Percentiles rank a stretch among this genome's conserved stretches.
phyloP scores from a whole-genome alignment of 2,113 vertebrate genomes.

The Gavia stellata region DNA sequence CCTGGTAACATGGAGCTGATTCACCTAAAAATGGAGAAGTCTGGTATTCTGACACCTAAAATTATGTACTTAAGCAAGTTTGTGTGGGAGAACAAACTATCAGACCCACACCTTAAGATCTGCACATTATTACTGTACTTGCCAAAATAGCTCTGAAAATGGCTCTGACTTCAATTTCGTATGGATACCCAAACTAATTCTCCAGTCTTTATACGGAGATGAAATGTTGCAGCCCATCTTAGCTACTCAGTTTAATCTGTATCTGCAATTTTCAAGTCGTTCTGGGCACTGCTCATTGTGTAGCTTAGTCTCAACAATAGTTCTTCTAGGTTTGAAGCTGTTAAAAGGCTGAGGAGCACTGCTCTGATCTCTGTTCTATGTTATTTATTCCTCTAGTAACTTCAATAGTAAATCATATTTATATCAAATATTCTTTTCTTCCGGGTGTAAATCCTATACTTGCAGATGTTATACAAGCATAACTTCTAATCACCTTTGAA shows the following conservation, averaged over 20 bases:
- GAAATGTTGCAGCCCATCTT: background rate
- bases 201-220: background rate
- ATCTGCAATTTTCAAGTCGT: background rate
- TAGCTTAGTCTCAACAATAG: background rate
- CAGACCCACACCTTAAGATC: background rate
- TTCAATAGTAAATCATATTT: background rate
- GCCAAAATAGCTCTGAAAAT: background rate
- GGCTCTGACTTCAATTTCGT: background rate
- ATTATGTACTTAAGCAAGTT: background rate
- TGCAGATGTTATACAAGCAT: background rate
- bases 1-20: background rate
- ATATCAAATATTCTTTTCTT: background rate
- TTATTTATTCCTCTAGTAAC: background rate
- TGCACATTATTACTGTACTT: background rate
- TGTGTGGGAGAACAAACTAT: background rate
- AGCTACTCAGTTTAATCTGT: background rate
- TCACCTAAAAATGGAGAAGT: background rate
- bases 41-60: background rate
- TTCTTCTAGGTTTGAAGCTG: background rate
- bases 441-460: background rate
- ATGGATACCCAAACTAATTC: background rate
- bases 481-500: conserved; percentile 10
- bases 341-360: background rate
- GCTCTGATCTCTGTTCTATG: background rate
- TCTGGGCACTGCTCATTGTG: background rate